phyloP scores from a whole-genome alignment of 2,797 vertebrate genomes.

The Alcedo atthis region DNA sequence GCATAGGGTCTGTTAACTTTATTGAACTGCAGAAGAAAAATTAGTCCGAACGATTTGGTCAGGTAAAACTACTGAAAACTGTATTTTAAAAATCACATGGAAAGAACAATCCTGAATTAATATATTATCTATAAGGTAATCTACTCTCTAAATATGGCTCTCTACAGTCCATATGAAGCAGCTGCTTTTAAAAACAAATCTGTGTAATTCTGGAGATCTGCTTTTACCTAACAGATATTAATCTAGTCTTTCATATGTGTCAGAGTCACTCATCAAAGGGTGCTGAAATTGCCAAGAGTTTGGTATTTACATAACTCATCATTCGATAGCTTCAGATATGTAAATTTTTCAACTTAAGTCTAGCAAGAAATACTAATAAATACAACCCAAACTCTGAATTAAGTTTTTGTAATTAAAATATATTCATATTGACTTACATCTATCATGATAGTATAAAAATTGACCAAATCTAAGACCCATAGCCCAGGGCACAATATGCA shows the following conservation, averaged over 20 bases:
- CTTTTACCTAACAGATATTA: neutral
- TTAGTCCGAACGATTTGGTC: neutral
- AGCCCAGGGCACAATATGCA: neutral
- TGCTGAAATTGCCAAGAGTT: conserved; percentile 16
- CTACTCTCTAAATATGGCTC: neutral
- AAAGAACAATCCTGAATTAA: neutral
- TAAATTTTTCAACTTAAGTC: conserved; percentile 42
- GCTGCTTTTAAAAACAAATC: conserved; percentile 32
- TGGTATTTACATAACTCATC: conserved; percentile 20
- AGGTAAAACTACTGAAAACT: neutral
- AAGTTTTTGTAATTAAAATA: neutral
- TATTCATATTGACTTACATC: neutral
- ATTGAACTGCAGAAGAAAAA: neutral
- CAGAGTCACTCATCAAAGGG: neutral
- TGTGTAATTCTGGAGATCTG: neutral
- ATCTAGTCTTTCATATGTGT: neutral
- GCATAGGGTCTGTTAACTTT: neutral
- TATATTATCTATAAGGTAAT: neutral
- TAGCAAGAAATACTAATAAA: conserved; percentile 25
- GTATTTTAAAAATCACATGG: neutral
- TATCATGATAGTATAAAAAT: neutral
- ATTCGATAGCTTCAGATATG: neutral
- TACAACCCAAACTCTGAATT: neutral
- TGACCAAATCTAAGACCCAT: neutral
- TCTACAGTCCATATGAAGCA: neutral